These are phyloP conservation scores for Nephrotoma flavescens DNA, from an alignment of 2,888 invertebrate species.

Conservation along the genomic window DNA sequence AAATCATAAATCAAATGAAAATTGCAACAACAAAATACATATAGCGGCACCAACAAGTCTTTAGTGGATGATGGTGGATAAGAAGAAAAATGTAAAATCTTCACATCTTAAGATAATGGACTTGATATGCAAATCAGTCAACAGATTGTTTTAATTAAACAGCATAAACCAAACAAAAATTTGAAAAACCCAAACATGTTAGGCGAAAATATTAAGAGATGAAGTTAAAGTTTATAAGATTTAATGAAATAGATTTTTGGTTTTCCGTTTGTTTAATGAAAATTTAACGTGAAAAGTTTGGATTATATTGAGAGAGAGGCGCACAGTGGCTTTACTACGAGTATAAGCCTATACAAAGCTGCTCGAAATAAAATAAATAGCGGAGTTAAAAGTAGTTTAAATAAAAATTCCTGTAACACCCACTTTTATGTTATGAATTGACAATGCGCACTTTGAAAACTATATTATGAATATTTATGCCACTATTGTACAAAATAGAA, in stretches of 20 bases:
- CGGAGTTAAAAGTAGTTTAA: no score
- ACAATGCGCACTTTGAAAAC: no score
- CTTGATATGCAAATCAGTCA: not conserved
- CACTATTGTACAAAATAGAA: no score
- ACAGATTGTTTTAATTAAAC: not conserved
- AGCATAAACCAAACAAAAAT: not conserved
- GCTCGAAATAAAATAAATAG: no score
- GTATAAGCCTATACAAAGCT: no score
- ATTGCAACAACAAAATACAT: not conserved
- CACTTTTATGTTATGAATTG: no score
- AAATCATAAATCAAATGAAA: not conserved
- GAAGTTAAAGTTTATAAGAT: not conserved
- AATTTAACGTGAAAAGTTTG: not conserved
- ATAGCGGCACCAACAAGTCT: not conserved
- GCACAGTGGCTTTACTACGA: no score
- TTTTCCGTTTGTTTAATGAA: not conserved
- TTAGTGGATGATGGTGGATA: not conserved
- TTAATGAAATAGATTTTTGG: not conserved
- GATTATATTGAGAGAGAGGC: no score
- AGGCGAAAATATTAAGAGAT: not conserved
- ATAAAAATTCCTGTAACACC: no score
- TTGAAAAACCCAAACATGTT: not conserved
- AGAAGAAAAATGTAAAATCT: not conserved
- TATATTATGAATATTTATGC: no score
- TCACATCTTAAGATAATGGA: not conserved